These are phyloP conservation scores for Rhabditophanes sp. DNA, from an alignment of 2,888 invertebrate species.

Conservation along the genomic window DNA sequence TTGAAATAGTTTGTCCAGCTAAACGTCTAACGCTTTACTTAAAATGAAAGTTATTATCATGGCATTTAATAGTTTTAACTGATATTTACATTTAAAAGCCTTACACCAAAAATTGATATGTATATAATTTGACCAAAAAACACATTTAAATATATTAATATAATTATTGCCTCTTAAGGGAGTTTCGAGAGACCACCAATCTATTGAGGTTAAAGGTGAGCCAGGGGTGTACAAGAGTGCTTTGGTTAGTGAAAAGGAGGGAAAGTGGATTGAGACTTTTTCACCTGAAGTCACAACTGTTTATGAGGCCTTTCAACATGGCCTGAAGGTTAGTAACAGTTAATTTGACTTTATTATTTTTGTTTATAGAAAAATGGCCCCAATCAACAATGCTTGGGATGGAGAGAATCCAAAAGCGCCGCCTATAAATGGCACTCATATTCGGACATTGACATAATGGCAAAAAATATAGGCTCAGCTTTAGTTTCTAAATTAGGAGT, in stretches of 20 bases:
- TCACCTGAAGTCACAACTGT: conserved; percentile 32
- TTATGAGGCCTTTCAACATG: conserved; percentile 31
- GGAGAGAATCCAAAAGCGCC: conserved; percentile 12
- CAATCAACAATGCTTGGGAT: conserved; percentile 33
- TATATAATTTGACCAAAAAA: too few species aligned
- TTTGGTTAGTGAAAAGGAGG: conserved; percentile 18
- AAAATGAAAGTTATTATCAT: too few species aligned
- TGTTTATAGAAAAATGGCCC: conserved; percentile 23
- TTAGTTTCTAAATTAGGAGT: conserved; percentile 22
- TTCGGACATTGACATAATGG: conserved; percentile 18
- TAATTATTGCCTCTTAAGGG: conserved; percentile 10
- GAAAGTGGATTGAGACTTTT: conserved; percentile 14
- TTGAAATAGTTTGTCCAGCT: too few species aligned
- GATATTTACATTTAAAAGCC: too few species aligned
- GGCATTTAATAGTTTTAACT: too few species aligned
- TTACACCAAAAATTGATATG: too few species aligned
- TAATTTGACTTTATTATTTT: conserved; percentile 10
- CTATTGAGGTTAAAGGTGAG: conserved; percentile 15
- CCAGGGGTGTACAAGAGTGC: conserved; percentile 34
- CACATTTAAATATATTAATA: too few species aligned
- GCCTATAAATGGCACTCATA: conserved; percentile 24
- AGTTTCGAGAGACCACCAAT: conserved; percentile 7
- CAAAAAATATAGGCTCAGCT: conserved; percentile 19
- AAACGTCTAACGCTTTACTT: too few species aligned
- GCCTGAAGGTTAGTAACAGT: conserved; percentile 18